Percentiles rank a stretch among this genome's conserved stretches.
phyloP scores from a whole-genome alignment of 2,113 vertebrate genomes.

The Neolamprologus ventralis region DNA sequence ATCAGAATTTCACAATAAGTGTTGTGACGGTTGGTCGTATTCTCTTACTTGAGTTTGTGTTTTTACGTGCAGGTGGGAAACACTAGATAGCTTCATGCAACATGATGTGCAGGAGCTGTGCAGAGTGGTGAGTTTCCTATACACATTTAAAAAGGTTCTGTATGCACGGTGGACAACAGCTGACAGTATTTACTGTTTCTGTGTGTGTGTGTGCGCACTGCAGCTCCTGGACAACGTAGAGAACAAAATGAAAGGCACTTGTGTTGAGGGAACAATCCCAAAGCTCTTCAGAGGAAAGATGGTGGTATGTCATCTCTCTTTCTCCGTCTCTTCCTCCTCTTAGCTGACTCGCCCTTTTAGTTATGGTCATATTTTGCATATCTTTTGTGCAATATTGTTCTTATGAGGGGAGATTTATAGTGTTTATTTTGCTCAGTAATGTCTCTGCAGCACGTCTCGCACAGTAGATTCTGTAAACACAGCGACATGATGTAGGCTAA shows the following conservation, averaged over 20 bases:
- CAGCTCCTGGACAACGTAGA: constrained; percentile 98
- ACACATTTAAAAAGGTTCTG: not conserved
- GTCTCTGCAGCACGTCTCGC: not conserved
- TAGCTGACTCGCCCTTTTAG: not conserved
- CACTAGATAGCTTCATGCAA: constrained; percentile 99
- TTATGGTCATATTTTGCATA: not conserved
- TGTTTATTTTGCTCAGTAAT: not conserved
- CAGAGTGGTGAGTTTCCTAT: constrained; percentile 88
- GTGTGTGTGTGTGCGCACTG: constrained; percentile 31
- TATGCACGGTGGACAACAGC: not conserved
- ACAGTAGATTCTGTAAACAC: not conserved
- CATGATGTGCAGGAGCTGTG: constrained; percentile 97
- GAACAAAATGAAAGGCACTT: constrained; percentile 99
- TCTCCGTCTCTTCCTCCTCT: not conserved
- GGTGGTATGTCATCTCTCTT: constrained; percentile 79
- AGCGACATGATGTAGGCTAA: not conserved
- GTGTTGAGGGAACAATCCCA: constrained; percentile 97
- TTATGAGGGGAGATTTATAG: not conserved
- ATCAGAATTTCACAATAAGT: not conserved
- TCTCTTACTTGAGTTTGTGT: not conserved
- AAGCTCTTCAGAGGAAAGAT: constrained; percentile 98
- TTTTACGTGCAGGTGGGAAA: constrained; percentile 86
- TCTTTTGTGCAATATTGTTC: not conserved
- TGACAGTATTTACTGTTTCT: not conserved
- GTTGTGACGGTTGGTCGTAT: rapidly evolving